Base-by-base conservation (phyloP, 2,797 vertebrate species). In the Tenualosa ilisha region DNA sequence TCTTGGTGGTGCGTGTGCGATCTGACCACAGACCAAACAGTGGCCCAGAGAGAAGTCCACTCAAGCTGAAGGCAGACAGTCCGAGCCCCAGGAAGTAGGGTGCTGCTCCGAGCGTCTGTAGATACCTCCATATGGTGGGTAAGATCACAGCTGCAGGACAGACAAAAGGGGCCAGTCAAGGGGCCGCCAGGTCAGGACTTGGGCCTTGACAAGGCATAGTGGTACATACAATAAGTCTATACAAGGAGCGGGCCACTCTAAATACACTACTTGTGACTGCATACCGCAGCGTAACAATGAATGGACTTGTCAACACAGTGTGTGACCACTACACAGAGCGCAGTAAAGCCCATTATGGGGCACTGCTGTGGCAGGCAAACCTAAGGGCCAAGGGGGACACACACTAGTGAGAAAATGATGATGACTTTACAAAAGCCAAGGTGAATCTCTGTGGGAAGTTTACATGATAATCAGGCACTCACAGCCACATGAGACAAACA, bases 41-140 rank as follows among this genome's bases (percentile, higher is more conserved):
- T 0, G 96, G 97, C 0, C 95, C 96, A 0, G 93, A 90, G n/a
- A 97, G 91, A 13, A 97, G 93, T 0, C 96, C 97, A 0, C 91
- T 96, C n/a, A 97, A 88, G 86, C 96, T 97, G 92, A 97, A 97
- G 0, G 96, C 96, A 0, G 97, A 97, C 54, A 97, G 92, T 81
- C 91, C 91, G 88, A 97, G 90, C 43, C 97, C 97, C 88, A 97
- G 89, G 88, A 96, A 97, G 91, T 97, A 97, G 0, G 97, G 93
- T 0, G 94, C 91, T 1, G 96, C 96, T 2, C 93, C 89, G 8
- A 97, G 91, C 3, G 92, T 96, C 91, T 97, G 96, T 89, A 97
- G 86, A 86, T 96, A 97, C 59, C 86, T 92, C 96, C 97, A 97
- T 91, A 97, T 95, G 0, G 97, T 97, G 15, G 97, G 97, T 75